Base-by-base conservation (phyloP, 1,140 invertebrate genomes). In the Wasmannia auropunctata region DNA sequence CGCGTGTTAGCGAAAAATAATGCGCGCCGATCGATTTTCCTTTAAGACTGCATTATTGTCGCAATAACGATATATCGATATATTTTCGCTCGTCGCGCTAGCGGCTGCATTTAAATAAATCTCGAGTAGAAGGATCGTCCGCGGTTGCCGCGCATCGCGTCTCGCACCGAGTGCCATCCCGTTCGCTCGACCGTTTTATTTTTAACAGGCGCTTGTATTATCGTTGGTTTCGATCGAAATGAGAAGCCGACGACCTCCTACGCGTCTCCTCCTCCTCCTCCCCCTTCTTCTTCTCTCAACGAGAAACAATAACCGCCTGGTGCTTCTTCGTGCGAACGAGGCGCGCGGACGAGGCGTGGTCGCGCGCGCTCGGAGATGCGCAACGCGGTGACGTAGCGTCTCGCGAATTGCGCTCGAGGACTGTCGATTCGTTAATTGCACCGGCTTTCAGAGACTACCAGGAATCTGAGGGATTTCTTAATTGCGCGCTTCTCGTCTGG, bases 341-440 rank as follows among this genome's bases (percentile, higher is more conserved):
- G n/a, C n/a, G 31, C 63, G 67, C 72, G 54, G 40, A 43, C 37
- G 79, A 85, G 60, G 69, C 70, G 43, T 56, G 60, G 40, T 67
- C 49, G 74, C 58, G 86, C 74, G 62, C n/a, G n/a, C n/a, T n/a
- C n/a, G n/a, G n/a, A n/a, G 49, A 60, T 54, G 31, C 65, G 43
- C 62, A 85, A 85, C 87, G n/a, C n/a, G 90, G 85, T 84, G 90
- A 87, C 85, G 88, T 25, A 80, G 81, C 81, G 62, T 76, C 84
- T 77, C 87, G 87, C 87, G 86, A 92, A 91, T 91, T 91, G 88
- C 75, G 67, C 88, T 58, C 34, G 87, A 87, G 85, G 89, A 74
- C 79, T 89, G 92, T 92, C 92, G 91, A 93, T 93, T 93, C 86
- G 88, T 87, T 93, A 93, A 93, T 92, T 93, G 87, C 86, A 83